These are phyloP conservation scores for Labrus mixtus DNA, from an alignment of 2,113 vertebrate genomes.

Conservation along the genomic window DNA sequence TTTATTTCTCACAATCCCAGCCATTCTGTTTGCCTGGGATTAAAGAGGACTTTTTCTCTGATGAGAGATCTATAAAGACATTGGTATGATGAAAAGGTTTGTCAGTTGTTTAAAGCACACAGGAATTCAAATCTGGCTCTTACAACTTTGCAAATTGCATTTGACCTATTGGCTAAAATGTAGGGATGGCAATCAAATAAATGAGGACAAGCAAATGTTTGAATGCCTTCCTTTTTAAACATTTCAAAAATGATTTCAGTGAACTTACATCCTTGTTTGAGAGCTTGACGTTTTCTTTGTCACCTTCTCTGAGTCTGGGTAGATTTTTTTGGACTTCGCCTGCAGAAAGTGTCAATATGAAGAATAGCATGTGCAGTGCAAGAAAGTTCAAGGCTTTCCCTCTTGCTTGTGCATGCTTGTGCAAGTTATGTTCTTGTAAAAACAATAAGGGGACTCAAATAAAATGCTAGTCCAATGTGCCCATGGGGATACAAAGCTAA, in stretches of 20 bases:
- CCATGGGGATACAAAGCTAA: neutral
- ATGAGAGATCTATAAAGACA: constrained; percentile 1
- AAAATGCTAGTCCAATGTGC: neutral
- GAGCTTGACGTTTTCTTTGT: too few species aligned
- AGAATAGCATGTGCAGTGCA: too few species aligned
- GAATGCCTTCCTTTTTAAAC: neutral
- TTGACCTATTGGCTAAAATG: neutral
- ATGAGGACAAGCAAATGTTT: neutral
- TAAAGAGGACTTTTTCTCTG: neutral
- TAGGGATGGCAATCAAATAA: neutral
- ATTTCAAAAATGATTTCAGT: neutral
- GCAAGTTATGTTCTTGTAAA: too few species aligned
- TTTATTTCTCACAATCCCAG: neutral
- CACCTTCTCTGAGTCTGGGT: too few species aligned
- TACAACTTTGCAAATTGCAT: neutral
- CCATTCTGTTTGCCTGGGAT: constrained; percentile 2
- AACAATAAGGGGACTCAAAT: too few species aligned
- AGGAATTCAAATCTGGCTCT: neutral
- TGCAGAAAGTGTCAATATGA: too few species aligned
- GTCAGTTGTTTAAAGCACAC: neutral
- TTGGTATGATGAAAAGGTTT: neutral
- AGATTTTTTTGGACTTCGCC: too few species aligned
- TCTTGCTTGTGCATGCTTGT: too few species aligned
- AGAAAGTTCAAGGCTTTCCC: too few species aligned
- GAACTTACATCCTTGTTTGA: neutral